These are phyloP conservation scores for Drosophila gunungcola DNA, from an alignment of 1,140 invertebrate genomes.

Conservation along the genomic window DNA sequence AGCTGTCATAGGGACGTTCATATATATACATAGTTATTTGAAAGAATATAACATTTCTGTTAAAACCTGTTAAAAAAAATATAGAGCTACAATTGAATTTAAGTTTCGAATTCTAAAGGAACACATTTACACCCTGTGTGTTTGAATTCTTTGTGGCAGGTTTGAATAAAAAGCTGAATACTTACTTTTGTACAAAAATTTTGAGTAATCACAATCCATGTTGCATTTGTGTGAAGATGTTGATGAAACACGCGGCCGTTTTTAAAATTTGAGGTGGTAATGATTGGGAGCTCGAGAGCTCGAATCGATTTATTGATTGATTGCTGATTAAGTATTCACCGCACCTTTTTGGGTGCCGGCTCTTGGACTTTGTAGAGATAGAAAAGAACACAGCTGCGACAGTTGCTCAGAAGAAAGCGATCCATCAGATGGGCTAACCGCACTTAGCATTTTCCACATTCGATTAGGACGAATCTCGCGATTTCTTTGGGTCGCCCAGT, in stretches of 20 bases:
- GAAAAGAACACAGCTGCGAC: neutral
- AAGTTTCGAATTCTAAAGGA: too few species aligned
- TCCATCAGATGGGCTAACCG: neutral
- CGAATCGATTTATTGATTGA: neutral
- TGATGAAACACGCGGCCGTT: neutral
- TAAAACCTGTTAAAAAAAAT: too few species aligned
- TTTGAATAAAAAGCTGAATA: neutral
- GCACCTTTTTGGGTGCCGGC: conserved; percentile 2
- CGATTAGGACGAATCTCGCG: neutral
- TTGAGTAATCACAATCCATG: conserved; percentile 19
- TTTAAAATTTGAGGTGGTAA: neutral
- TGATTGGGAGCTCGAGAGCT: neutral
- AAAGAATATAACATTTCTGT: too few species aligned
- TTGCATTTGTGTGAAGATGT: neutral
- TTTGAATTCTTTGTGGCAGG: neutral
- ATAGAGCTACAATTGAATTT: too few species aligned
- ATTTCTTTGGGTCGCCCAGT: neutral
- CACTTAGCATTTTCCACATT: neutral
- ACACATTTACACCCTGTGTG: too few species aligned
- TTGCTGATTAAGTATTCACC: conserved; percentile 2
- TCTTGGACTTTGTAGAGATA: conserved; percentile 2
- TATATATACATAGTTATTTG: too few species aligned
- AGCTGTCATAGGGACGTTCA: too few species aligned
- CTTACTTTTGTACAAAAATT: conserved; percentile 21
- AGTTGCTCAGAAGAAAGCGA: neutral